A percentile compares a stretch with the other conserved stretches of the same genome.
phyloP scores from a whole-genome alignment of 2,113 vertebrate genomes.

The Natator depressus region DNA sequence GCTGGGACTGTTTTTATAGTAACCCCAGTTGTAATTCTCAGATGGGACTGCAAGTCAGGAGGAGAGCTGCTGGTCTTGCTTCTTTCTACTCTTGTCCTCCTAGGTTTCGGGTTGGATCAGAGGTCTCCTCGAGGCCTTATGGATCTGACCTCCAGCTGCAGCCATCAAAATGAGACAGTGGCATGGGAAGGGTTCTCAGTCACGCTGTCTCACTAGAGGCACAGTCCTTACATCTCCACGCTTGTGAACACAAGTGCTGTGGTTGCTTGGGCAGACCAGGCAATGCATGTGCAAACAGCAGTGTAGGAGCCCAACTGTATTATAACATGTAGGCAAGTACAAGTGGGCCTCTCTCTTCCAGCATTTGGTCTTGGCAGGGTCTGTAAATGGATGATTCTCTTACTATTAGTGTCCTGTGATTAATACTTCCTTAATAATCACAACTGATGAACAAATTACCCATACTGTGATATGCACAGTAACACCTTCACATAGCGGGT shows the following conservation, averaged over 20 bases:
- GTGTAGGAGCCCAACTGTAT: not conserved
- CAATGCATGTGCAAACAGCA: not conserved
- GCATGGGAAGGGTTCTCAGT: not conserved
- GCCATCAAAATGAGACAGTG: not conserved
- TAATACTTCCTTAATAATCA: not conserved
- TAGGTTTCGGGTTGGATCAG: not conserved
- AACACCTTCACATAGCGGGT: not conserved
- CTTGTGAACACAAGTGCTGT: not conserved
- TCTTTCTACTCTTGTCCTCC: not conserved
- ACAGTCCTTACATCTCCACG: not conserved
- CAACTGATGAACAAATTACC: not conserved
- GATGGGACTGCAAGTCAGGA: slow-evolving; percentile 47
- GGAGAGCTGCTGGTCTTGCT: slow-evolving; percentile 30
- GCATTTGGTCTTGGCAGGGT: not conserved
- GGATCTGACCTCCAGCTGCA: not conserved
- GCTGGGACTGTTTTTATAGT: slow-evolving; percentile 40
- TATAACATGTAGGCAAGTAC: not conserved
- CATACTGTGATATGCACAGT: not conserved
- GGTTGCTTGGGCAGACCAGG: not conserved
- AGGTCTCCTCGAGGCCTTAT: not conserved
- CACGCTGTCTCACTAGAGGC: not conserved
- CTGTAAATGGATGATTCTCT: not conserved
- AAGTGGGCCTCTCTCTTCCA: not conserved
- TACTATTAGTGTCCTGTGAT: not conserved
- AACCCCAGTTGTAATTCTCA: slow-evolving; percentile 57